phyloP scores from a whole-genome alignment of 1,140 invertebrate species.

The Calephelis nemesis region DNA sequence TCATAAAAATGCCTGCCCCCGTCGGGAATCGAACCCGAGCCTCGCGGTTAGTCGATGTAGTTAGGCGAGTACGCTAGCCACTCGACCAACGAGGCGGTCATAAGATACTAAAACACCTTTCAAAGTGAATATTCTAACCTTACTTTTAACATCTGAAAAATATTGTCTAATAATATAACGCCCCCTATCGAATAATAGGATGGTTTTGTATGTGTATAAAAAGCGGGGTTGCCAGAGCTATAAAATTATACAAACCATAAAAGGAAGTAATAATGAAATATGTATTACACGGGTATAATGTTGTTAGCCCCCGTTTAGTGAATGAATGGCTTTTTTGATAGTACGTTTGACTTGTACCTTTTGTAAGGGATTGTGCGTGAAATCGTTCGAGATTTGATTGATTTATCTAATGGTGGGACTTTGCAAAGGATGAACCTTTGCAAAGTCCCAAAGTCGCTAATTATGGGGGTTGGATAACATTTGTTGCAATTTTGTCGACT shows the following conservation, averaged over 20 bases:
- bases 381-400: conserved; percentile 65
- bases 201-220: conserved; percentile 54
- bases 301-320: conserved; percentile 70
- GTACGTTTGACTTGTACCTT: conserved; percentile 68
- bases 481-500: neutral
- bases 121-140: conserved; percentile 37
- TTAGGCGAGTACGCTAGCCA: too few relatives aligned
- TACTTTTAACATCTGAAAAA: conserved; percentile 56
- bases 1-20: too few relatives aligned
- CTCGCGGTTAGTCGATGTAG: too few relatives aligned
- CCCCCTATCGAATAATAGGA: conserved; percentile 59
- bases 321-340: conserved; percentile 61
- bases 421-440: neutral
- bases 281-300: conserved; percentile 78
- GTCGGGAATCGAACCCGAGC: too few relatives aligned
- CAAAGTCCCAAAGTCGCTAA: conserved; percentile 45
- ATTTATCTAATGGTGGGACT: conserved; percentile 48
- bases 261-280: conserved; percentile 76
- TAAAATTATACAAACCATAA: conserved; percentile 74
- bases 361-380: conserved; percentile 68
- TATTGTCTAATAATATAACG: conserved; percentile 76
- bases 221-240: conserved; percentile 63
- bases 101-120: neutral
- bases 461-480: conserved; percentile 44
- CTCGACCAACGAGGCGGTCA: too few relatives aligned